Evolutionary conservation across 1,140 invertebrate genomes (phyloP).

Genomic region (Teleogryllus occipitalis): DNA sequence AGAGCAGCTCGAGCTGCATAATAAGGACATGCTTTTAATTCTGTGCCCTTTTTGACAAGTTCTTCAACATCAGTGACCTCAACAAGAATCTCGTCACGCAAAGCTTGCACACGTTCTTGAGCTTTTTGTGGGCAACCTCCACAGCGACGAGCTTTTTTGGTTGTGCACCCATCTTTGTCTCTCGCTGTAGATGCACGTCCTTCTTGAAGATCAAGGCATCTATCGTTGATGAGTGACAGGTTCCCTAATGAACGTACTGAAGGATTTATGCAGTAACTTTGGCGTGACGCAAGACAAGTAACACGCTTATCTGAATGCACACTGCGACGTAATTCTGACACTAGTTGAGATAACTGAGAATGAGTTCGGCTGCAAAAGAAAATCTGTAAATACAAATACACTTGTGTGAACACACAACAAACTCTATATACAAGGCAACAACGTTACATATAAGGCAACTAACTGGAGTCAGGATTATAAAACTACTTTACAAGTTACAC

Average conservation of each 20-base stretch:
- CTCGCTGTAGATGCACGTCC: background rate
- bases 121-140: constrained; percentile 3
- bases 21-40: constrained; percentile 79
- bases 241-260: constrained; percentile 67
- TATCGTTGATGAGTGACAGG: constrained; percentile 84
- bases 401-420: background rate
- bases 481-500: too few relatives aligned
- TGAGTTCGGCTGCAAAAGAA: constrained; percentile 94
- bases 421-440: background rate
- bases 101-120: background rate
- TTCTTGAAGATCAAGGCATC: constrained; percentile 33
- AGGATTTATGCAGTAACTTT: constrained; percentile 87
- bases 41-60: constrained; percentile 57
- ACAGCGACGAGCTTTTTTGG: background rate
- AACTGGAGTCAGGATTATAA: too few relatives aligned
- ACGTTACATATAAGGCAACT: background rate
- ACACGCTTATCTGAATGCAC: constrained; percentile 65
- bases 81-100: constrained; percentile 52
- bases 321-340: constrained; percentile 82
- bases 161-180: background rate
- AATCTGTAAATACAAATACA: constrained; percentile 53
- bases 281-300: constrained; percentile 82
- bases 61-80: constrained; percentile 85
- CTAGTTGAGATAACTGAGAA: constrained; percentile 91
- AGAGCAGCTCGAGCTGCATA: constrained; percentile 75